Evolutionary conservation across 1,140 invertebrate genomes (phyloP).

Genomic region (Hylaeus anthracinus): DNA sequence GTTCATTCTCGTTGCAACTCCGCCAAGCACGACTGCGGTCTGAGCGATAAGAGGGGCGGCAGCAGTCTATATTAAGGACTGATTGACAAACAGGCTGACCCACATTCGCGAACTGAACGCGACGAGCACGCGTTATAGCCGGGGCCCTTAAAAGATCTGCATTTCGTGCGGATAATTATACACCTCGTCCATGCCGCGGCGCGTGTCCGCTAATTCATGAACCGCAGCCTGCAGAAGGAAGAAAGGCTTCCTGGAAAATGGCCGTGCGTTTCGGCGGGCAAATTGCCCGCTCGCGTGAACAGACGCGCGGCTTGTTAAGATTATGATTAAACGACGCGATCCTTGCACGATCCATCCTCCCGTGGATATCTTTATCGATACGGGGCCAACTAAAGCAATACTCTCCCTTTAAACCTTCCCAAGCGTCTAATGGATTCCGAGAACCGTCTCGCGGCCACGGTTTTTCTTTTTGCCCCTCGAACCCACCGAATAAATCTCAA

Average conservation of each 20-base stretch:
- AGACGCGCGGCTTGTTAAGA: slow-evolving; percentile 30
- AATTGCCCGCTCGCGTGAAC: slow-evolving; percentile 58
- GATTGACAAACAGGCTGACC: slow-evolving; percentile 66
- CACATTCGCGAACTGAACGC: slow-evolving; percentile 54
- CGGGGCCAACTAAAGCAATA: slow-evolving; percentile 11
- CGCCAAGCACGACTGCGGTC: slow-evolving; percentile 12
- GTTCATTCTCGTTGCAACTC: slow-evolving; percentile 3
- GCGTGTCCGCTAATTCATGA: slow-evolving; percentile 56
- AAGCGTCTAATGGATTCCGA: slow-evolving; percentile 22
- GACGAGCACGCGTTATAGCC: slow-evolving; percentile 34
- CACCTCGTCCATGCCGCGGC: slow-evolving; percentile 19
- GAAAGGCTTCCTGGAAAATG: slow-evolving; percentile 37
- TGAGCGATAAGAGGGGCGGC: slow-evolving; percentile 21
- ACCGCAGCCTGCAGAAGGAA: slow-evolving; percentile 33
- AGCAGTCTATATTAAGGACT: slow-evolving; percentile 59
- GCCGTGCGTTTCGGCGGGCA: slow-evolving; percentile 23
- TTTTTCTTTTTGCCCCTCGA: neutral
- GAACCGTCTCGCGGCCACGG: neutral
- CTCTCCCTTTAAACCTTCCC: neutral
- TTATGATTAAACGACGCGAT: slow-evolving; percentile 32
- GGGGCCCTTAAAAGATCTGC: slow-evolving; percentile 48
- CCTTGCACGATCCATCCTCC: slow-evolving; percentile 3
- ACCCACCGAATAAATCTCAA: slow-evolving; percentile 7
- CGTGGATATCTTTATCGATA: slow-evolving; percentile 17
- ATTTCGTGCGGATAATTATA: slow-evolving; percentile 63